Evolutionary conservation across 2,113 vertebrate genomes (phyloP).

Genomic region (Eubucco bourcierii): DNA sequence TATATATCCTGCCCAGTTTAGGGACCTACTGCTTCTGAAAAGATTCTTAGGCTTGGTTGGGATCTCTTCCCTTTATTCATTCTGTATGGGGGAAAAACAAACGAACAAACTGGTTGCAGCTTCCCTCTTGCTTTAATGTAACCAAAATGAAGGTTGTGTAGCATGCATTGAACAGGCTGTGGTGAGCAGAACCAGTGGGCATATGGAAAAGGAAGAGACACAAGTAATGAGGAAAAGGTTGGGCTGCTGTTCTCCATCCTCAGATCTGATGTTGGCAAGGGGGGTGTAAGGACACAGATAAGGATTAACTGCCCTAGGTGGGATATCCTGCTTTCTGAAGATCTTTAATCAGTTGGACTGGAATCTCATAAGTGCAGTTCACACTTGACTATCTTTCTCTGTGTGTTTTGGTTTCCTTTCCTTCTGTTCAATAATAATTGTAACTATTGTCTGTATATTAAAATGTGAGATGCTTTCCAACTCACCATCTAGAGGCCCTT

Average conservation of each 20-base stretch:
- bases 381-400: constrained; percentile 26
- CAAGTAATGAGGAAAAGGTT: constrained; percentile 17
- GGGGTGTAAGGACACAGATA: constrained; percentile 20
- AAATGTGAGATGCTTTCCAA: not conserved
- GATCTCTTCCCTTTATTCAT: not conserved
- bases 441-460: constrained; percentile 6
- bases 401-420: constrained; percentile 29
- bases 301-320: constrained; percentile 42
- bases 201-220: not conserved
- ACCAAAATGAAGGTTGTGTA: not conserved
- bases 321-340: constrained; percentile 47
- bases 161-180: rapidly evolving
- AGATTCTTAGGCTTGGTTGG: not conserved
- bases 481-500: not conserved
- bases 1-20: not conserved
- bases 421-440: constrained; percentile 50
- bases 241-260: not conserved
- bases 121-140: not conserved
- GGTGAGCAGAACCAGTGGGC: not conserved
- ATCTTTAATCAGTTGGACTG: constrained; percentile 34
- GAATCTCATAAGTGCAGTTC: constrained; percentile 4
- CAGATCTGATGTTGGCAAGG: not conserved
- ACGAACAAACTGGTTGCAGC: not conserved
- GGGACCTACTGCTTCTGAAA: not conserved
- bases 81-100: not conserved